Evolutionary conservation across 2,888 invertebrate genomes (phyloP), one percentile per base, ranked within the genome.

Genomic region (Xestia sexstrigata): DNA sequence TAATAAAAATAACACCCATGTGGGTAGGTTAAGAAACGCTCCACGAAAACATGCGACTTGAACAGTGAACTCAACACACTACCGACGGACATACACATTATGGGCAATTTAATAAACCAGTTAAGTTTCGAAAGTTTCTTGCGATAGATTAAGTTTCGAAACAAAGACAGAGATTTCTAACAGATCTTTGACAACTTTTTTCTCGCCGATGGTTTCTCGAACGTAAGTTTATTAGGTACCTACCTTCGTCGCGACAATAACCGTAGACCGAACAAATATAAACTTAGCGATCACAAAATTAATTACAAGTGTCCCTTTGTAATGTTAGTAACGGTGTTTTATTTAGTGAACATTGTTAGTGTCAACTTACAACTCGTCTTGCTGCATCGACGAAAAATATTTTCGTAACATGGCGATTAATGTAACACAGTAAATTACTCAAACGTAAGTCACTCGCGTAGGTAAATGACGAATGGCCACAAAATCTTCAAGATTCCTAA

Each of bases 351-450:
- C 13, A 67, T 72, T 73, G 66, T 55, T 23, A 17, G n/a, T 74
- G 79, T 72, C 26, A 79, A 91, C 93, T 92, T 89, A 93, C 93
- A 69, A 42, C 26, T 67, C 84, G 35, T 68, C 83, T 86, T 88
- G 83, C 79, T 91, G 86, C 81, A 93, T 87, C 7, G 94, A 94
- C 79, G 92, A 87, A 89, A 95, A 93, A 85, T 91, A 95, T 60
- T 94, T 93, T 35, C 92, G 91, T 62, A 94, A 62, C 87, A 90
- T 92, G 80, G 82, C 81, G 77, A 42, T 55, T 39, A 52, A 20
- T 26, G 1, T 23, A 35, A 75, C 65, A 81, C 55, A n/a, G 5
- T 20, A 39, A 63, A 15, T 73, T 70, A 81, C 62, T 66, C 63
- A 35, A 35, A 35, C 35, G 35, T 20, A 35, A 39, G n/a, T 73